Percentiles rank a stretch among this genome's conserved stretches.
Evolutionary conservation across 2,797 vertebrate genomes (phyloP).

Genomic region (Hapalemur alaotrensis): DNA sequence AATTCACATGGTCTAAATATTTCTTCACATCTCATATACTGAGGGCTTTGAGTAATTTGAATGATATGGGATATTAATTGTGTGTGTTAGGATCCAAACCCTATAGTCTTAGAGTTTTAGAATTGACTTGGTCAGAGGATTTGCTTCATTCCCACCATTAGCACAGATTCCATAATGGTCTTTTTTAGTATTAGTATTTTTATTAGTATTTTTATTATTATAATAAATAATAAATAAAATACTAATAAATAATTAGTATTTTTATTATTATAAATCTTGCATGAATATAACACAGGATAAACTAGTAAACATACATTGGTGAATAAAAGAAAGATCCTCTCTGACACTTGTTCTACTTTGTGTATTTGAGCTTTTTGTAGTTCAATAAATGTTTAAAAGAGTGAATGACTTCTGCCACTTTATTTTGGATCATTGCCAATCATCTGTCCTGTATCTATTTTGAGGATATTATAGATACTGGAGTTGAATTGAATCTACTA

Average conservation of each 20-base stretch:
- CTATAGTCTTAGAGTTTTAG: not conserved
- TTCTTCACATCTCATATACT: not conserved
- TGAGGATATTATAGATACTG: not conserved
- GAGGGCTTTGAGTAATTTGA: not conserved
- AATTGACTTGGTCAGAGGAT: not conserved
- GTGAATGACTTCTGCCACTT: not conserved
- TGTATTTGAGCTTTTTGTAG: not conserved
- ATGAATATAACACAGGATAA: not conserved
- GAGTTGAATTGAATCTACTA: not conserved
- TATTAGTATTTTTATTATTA: not conserved
- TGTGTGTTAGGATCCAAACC: not conserved
- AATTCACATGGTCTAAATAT: not conserved
- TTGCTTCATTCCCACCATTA: not conserved
- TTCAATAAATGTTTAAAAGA: constrained; percentile 4
- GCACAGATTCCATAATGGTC: not conserved
- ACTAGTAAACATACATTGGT: not conserved
- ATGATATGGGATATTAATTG: not conserved
- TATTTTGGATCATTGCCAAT: not conserved
- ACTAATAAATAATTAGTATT: no score
- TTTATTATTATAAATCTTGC: not conserved
- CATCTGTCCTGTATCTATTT: not conserved
- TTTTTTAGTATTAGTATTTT: not conserved
- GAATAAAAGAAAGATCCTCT: not conserved
- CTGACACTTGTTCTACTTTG: not conserved
- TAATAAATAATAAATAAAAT: no score